Base-by-base conservation (phyloP, 2,113 vertebrate genomes). In the Aphelocoma coerulescens region DNA sequence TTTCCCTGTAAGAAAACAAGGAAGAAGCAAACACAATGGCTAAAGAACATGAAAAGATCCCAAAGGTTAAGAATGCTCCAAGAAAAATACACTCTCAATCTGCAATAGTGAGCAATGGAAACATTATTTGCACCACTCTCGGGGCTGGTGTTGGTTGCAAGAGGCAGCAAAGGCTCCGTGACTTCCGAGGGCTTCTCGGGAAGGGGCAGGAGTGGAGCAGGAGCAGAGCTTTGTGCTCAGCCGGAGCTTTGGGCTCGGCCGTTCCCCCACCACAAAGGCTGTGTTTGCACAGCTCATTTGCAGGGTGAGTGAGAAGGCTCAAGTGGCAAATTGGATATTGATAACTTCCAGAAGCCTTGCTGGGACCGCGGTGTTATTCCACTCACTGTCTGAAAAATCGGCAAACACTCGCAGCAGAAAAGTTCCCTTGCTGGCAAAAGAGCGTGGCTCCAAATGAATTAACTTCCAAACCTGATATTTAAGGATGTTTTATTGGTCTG, bases 31-130 rank as follows among this genome's bases (percentile, higher is more conserved):
- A 95, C 89, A 95, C 93, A 96, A 79, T 92, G 91, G 82, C 58
- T 87, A 92, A 72, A 91, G 92, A 75, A 90, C 71, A 68, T 93
- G 78, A 94, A 83, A 96, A 96, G 92, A 89, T 96, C 93, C 91
- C 86, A 87, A 87, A 96, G 87, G 79, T 86, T 96, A 91, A 27
- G 81, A 91, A 65, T 30, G 92, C 86, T 97, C 96, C 97, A 97
- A 97, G 96, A 95, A 96, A 97, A 97, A 96, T 95, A 97, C 1
- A 3, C 43, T 89, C 65, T 62, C 58, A 27, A 7, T 73, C 79
- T 80, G 88, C 75, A 44, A 27, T n/a, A 61, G 87, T 21, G 79
- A 93, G 55, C 74, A 61, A 41, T 96, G 88, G 85, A 75, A 94
- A 61, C 52, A 39, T 78, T 55, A 74, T 85, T 94, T 91, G 71